These are phyloP conservation scores for Hafferia zeledoni DNA, from an alignment of 2,797 vertebrate genomes.

Conservation along the genomic window DNA sequence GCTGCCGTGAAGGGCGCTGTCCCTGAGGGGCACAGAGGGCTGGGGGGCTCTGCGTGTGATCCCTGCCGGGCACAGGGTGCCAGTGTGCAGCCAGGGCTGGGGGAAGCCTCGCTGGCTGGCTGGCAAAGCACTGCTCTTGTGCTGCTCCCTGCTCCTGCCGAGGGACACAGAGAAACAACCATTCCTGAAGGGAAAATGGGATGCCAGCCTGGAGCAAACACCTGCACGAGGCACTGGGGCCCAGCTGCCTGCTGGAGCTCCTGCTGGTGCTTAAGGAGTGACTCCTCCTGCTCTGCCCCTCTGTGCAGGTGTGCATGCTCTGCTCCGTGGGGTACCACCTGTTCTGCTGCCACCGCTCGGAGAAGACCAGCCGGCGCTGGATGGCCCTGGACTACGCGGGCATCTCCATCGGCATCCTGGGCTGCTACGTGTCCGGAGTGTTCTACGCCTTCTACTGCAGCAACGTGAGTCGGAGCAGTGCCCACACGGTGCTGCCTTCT, in stretches of 20 bases:
- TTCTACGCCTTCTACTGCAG: constrained; percentile 98
- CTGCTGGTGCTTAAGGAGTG: not conserved
- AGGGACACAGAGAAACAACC: not conserved
- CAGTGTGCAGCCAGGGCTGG: not conserved
- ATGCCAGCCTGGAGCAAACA: not conserved
- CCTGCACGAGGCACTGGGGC: rapidly evolving
- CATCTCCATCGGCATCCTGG: constrained; percentile 92
- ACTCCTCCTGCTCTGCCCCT: not conserved
- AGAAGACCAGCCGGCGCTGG: constrained; percentile 95
- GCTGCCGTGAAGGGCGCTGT: rapidly evolving
- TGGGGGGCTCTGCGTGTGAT: rapidly evolving
- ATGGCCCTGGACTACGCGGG: constrained; percentile 95
- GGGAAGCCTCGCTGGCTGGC: not conserved
- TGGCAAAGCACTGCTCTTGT: no score
- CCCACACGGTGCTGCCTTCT: not conserved
- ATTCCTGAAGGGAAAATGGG: not conserved
- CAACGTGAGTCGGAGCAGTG: constrained; percentile 80
- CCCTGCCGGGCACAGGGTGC: not conserved
- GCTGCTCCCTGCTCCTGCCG: not conserved
- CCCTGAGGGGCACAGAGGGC: no score
- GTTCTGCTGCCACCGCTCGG: constrained; percentile 95
- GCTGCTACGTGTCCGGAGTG: constrained; percentile 95
- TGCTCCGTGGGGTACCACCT: constrained; percentile 95
- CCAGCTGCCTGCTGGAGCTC: rapidly evolving
- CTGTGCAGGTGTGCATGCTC: constrained; percentile 90